Base-by-base conservation (phyloP, 2,888 invertebrate genomes). In the Acronicta aceris region DNA sequence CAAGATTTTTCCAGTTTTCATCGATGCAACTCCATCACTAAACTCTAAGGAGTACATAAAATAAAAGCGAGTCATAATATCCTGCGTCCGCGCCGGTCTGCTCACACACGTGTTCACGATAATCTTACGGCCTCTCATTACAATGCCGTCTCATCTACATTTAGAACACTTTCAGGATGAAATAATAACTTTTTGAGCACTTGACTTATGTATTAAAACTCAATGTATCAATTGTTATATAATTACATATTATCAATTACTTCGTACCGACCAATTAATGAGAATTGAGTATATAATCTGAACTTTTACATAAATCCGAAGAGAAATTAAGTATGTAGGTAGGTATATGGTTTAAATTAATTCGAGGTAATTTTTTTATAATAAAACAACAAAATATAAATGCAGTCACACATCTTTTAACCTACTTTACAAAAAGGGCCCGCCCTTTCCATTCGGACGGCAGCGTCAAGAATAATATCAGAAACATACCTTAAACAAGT, bases 1-100 rank as follows among this genome's bases (percentile, higher is more conserved):
- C 38, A 38, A 38, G 5, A n/a, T 7, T 21, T 2, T 21, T 21
- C 21, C 21, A 38, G n/a, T 36, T 36, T 43, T 46, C 30, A 66
- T 73, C 78, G 66, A 71, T 21, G 51, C 1, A 2, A 10, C 21
- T 36, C 46, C 81, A 42, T 55, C 81, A 55, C 79, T 81, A 75
- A 52, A 63, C 25, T 53, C 13, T 74, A 73, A 85, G 84, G 81
- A 85, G 86, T 83, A 83, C 81, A 86, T 85, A 87, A 89, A 88
- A 90, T 90, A 89, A 91, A 89, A 90, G 87, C 85, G 84, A 81
- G 90, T 87, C 90, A 89, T 90, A 90, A 92, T 92, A 92, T 93
- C 93, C 93, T 91, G 86, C 79, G 78, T 79, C 69, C 64, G 77
- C 74, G 83, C 69, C 73, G 74, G 53, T 71, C 67, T 45, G 73